Evolutionary conservation across 2,113 vertebrate species (phyloP), one percentile per base, ranked within the genome.

Genomic region (Lampris incognitus): DNA sequence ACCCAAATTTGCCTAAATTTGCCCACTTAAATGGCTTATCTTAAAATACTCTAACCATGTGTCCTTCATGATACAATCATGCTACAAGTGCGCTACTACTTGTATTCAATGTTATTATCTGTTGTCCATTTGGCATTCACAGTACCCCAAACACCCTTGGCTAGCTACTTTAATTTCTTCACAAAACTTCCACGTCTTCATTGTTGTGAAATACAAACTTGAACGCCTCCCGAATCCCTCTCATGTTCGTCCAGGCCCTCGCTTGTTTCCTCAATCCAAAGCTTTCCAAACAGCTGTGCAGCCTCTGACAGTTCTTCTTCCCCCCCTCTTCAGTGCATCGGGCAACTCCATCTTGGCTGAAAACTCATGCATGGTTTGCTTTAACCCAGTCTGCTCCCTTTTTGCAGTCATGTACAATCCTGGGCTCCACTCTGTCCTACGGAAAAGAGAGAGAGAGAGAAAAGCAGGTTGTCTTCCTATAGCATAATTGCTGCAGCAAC

Each of bases 231-330:
- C 4, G 57, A 59, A 6, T 59, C 57, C 57, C 57, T 59, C 57
- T 59, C 5, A 59, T 59, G 2, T 59, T 59, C 9, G 3, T 59
- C 57, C 57, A 38, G 57, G 57, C 57, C 57, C 36, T 59, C 24
- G 37, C 36, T 7, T 59, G 57, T 59, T 59, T 59, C 36, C 57
- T 39, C 36, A 59, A 59, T 4, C 24, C 57, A 59, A 59, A 59
- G 57, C 57, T 59, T 59, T 59, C 57, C 57, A 59, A 6, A 59
- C 57, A 59, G 57, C 36, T 59, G 7, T 59, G 57, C 38, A 59
- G 57, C 57, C 5, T 59, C 57, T 5, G 57, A 6, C 38, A 59
- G 3, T 10, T 38, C 36, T 10, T 38, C 36, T 3, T 59, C 57
- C 37, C 37, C 57, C 57, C 57, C 4, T 59, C 57, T 59, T 59